phyloP scores from a whole-genome alignment of 2,888 invertebrate species.

The Microctonus hyperodae region DNA sequence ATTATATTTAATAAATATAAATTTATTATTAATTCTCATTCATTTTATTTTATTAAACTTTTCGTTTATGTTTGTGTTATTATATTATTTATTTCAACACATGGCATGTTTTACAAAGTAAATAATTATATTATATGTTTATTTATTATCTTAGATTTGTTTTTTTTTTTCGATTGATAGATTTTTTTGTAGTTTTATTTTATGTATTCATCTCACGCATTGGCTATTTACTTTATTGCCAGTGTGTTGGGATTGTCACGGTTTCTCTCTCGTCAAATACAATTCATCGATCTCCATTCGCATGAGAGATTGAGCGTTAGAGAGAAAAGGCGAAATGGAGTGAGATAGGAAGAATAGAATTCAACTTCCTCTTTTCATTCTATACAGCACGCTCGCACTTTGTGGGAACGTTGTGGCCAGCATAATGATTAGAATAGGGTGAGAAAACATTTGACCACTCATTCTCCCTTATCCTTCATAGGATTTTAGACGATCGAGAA shows the following conservation, averaged over 20 bases:
- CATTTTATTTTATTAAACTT: not conserved
- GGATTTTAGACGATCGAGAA: not conserved
- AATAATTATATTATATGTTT: no score
- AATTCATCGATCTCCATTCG: slow-evolving; percentile 10
- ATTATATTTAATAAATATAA: not conserved
- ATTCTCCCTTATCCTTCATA: not conserved
- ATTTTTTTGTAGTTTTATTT: not conserved
- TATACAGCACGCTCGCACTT: slow-evolving; percentile 3
- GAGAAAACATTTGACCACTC: slow-evolving; percentile 8
- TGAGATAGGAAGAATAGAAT: not conserved
- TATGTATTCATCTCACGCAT: not conserved
- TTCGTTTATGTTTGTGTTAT: no score
- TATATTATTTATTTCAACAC: no score
- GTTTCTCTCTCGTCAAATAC: slow-evolving; percentile 5
- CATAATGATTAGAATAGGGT: slow-evolving; percentile 12
- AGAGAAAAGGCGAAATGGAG: not conserved
- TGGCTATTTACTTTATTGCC: slow-evolving; percentile 3
- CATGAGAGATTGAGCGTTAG: not conserved
- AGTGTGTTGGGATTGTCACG: not conserved
- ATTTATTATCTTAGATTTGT: not conserved
- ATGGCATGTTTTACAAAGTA: no score
- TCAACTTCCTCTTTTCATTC: slow-evolving; percentile 9
- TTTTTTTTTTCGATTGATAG: not conserved
- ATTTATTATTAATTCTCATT: not conserved
- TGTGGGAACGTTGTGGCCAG: not conserved